Base-by-base conservation (phyloP, 2,888 invertebrate genomes). In the Ariolimax columbianus region DNA sequence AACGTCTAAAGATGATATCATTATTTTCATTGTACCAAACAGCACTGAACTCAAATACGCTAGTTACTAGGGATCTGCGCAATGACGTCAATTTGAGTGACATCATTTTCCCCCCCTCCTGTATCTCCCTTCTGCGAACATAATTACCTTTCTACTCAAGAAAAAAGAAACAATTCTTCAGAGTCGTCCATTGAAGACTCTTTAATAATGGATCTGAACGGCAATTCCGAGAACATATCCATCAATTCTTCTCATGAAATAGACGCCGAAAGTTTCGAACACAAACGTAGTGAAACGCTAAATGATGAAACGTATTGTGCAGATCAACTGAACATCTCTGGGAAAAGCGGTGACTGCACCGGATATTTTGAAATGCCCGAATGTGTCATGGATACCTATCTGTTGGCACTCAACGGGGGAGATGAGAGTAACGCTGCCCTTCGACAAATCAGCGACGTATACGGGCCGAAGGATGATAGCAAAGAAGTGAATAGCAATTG, bases 301-400 rank as follows among this genome's bases (percentile, higher is more conserved):
- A 82, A 36, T 38, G 81, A 82, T 26, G 63, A 80, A 40, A 68
- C 80, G 17, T 82, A 82, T n/a, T 82, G 68, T n/a, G 11, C 72
- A 23, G 51, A 59, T 73, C 55, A 72, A 30, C 55, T 82, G 38
- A 82, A 82, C 73, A n/a, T 72, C n/a, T 82, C 81, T 26, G 47
- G 82, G 63, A 82, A 77, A 30, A 59, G 63, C 66, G 55, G 40
- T 59, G 82, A 82, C 47, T 82, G 77, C 33, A 23, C 75, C 23
- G 72, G 82, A 0, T 82, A 82, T 33, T 82, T 82, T 40, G 82
- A 82, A 30, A 75, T 82, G 47, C 82, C 82, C 9, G 77, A 82
- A 11, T 82, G 75, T 77, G 82, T 82, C 40, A 82, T 72, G 36
- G 82, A 82, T 59, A 36, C 47, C 23, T 82, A 82, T 23, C 47